phyloP scores from a whole-genome alignment of 2,888 invertebrate genomes.

The Scaptodrosophila latifasciaeformis region DNA sequence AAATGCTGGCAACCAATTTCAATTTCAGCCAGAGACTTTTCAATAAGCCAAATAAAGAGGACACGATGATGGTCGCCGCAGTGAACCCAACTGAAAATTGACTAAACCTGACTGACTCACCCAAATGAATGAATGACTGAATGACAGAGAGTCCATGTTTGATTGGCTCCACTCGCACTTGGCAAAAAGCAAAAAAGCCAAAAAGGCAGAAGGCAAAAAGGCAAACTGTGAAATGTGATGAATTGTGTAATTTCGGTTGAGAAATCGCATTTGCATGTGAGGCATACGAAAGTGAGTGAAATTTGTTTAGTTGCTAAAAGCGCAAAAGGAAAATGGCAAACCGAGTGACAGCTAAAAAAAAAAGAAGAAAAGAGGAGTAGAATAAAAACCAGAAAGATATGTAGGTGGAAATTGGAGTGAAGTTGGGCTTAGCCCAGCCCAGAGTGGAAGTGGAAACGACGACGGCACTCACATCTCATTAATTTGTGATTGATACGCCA shows the following conservation, averaged over 20 bases:
- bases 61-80: too few relatives aligned
- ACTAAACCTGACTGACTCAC: constrained; percentile 38
- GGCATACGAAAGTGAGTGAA: constrained; percentile 53
- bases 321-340: constrained; percentile 30
- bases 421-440: constrained; percentile 27
- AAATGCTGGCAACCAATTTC: constrained; percentile 37
- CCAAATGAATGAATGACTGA: constrained; percentile 20
- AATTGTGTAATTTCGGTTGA: constrained; percentile 71
- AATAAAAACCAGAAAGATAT: constrained; percentile 34
- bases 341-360: constrained; percentile 9
- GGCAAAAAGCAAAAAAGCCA: too few relatives aligned
- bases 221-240: constrained; percentile 72
- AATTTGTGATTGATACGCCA: constrained; percentile 71
- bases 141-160: constrained; percentile 5
- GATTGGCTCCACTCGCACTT: too few relatives aligned
- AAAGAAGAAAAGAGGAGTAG: constrained; percentile 21
- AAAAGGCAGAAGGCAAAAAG: too few relatives aligned
- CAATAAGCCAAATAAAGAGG: too few relatives aligned
- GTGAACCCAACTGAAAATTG: background rate
- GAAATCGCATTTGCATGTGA: constrained; percentile 66
- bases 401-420: constrained; percentile 32
- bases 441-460: constrained; percentile 39
- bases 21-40: too few relatives aligned
- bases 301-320: constrained; percentile 53
- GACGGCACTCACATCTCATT: constrained; percentile 73